These are phyloP conservation scores for Rhizoglyphus robini DNA, from an alignment of 1,140 invertebrate species.

Conservation along the genomic window DNA sequence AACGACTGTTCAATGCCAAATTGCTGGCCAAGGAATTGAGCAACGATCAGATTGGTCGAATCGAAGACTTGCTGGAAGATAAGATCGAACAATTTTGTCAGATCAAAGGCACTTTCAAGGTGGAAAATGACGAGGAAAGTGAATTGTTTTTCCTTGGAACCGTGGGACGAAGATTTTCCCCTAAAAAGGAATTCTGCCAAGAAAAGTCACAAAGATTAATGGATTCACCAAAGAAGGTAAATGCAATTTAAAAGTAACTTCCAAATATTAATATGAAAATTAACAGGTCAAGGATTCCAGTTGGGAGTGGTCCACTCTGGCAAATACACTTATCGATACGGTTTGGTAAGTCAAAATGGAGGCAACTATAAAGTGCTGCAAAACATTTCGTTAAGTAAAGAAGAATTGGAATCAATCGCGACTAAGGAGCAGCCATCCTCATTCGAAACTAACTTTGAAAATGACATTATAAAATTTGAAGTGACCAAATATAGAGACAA, in stretches of 20 bases:
- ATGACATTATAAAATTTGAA: neutral
- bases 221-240: constrained; percentile 1
- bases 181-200: neutral
- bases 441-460: neutral
- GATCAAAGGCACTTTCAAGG: constrained; percentile 19
- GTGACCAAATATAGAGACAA: neutral
- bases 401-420: neutral
- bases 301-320: neutral
- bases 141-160: constrained; percentile 19
- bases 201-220: neutral
- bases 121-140: constrained; percentile 17
- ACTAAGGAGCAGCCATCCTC: neutral
- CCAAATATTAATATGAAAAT: too few relatives aligned
- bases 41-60: neutral
- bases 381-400: neutral
- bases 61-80: constrained; percentile 6
- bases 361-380: neutral
- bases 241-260: too few relatives aligned
- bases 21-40: constrained; percentile 9
- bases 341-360: neutral
- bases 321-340: neutral
- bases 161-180: neutral
- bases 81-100: constrained; percentile 22
- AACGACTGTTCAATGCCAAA: neutral
- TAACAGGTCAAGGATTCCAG: neutral